Base-by-base conservation (phyloP, 1,140 invertebrate species). In the Drosophila watanabei region DNA sequence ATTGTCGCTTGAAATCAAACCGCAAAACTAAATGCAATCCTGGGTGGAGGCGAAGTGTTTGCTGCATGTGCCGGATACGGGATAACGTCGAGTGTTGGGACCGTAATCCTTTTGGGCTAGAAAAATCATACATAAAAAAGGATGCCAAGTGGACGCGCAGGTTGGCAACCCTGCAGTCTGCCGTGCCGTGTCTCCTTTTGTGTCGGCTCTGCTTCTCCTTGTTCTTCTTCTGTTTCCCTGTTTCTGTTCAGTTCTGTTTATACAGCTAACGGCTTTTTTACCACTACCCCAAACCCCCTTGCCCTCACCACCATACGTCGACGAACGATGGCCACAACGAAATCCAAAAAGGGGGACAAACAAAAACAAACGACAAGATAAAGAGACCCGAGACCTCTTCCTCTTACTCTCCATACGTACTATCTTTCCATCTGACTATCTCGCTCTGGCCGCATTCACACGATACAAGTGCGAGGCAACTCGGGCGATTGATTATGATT, bases 401-500 rank as follows among this genome's bases (percentile, higher is more conserved):
- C 32, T 46, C 18, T 28, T 49, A 60, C 45, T 46, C 60, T 63
- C 28, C 61, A 35, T 24, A 30, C 24, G n/a, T 24, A 64, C 66
- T 73, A 65, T 65, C 58, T 63, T 48, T 37, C 41, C 24, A 48
- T 64, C 59, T 62, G 33, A 9, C 35, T 60, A 60, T 77, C 51
- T 58, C 28, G 20, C 32, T 48, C 49, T 41, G 61, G 57, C 35
- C 63, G 68, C 75, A 79, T 82, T 80, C 75, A 65, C 82, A 75
- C 73, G 79, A 89, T 86, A 90, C 87, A 91, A 90, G 86, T 91
- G 86, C 82, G 87, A 71, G 63, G 49, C 63, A 35, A 39, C 49
- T 71, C 64, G 64, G 80, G 79, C 86, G 82, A 90, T 90, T 90
- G 86, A 91, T 90, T 90, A 91, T 90, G 87, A 90, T 86, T 90